Conservation (phyloP, 2,797 vertebrate species). For the Choloepus didactylus region DNA sequence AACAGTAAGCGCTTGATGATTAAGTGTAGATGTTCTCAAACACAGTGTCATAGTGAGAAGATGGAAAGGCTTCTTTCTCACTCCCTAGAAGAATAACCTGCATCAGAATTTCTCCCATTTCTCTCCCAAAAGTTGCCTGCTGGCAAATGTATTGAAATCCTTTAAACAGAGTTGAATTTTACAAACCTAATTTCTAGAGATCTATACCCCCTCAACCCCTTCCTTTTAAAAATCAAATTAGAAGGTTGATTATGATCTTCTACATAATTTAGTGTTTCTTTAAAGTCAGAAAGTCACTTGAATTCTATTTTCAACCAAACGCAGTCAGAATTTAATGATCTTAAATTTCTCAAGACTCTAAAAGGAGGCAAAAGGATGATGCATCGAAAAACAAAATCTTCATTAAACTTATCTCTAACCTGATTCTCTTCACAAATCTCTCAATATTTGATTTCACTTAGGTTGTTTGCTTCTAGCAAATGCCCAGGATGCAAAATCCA, state of each 20-base stretch:
- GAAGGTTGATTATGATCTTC: slow-evolving; percentile 17
- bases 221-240: background rate
- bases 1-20: background rate
- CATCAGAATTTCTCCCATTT: background rate
- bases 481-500: slow-evolving; percentile 53
- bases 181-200: background rate
- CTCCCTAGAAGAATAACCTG: background rate
- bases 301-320: slow-evolving; percentile 68
- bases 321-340: slow-evolving; percentile 8
- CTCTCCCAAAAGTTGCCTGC: background rate
- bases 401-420: slow-evolving; percentile 44
- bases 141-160: background rate
- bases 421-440: slow-evolving; percentile 34
- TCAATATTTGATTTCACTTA: slow-evolving; percentile 65
- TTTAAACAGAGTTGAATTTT: background rate
- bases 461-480: slow-evolving; percentile 66
- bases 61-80: rapidly evolving
- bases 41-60: background rate
- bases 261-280: slow-evolving; percentile 53
- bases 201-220: background rate
- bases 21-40: background rate
- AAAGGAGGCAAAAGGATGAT: slow-evolving; percentile 2
- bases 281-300: slow-evolving; percentile 33
- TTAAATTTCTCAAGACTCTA: too few relatives aligned
- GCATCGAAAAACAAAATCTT: slow-evolving; percentile 54